Evolutionary conservation across 1,140 invertebrate genomes (phyloP), one percentile per base, ranked within the genome.

Genomic region (Scaptomyza graminum): DNA sequence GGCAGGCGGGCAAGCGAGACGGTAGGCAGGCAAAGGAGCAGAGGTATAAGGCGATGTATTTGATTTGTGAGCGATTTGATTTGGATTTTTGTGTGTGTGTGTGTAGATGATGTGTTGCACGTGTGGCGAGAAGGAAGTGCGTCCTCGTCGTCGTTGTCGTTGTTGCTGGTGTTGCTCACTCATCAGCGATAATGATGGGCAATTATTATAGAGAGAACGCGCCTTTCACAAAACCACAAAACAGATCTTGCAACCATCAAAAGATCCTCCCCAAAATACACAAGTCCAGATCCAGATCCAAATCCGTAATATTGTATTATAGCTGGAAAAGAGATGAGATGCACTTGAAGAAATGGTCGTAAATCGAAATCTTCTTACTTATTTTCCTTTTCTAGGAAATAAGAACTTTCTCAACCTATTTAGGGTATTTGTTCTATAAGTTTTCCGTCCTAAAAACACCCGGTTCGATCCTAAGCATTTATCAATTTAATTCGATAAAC

Each of bases 171-270:
- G 82, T 87, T 74, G 71, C 83, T 54, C 83, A 74, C 79, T 87
- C 82, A 87, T 87, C 82, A 87, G 83, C 67, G 79, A 87, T 88
- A 88, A 87, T 87, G 83, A 87, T 74, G 79, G 79, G 75, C 82
- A 87, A 87, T 87, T 87, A 85, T 34, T 78, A 56, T 78, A 65
- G 51, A 55, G 43, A 39, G 65, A 51, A 34, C 15, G 61, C 61
- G 37, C 68, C 54, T 65, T 74, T 73, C 69, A 62, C 66, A 55
- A 55, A 49, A 34, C 31, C 6, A 7, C 2, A 46, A 59, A 31
- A 46, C 37, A 49, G 18, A 39, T 18, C 13, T 15, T 22, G 16
- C 39, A n/a, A 11, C 47, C 13, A 64, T 25, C n/a, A 31, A 60
- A 34, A 34, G 43, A 34, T 31, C 34, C 31, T 54, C 31, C 31